Conservation (phyloP, 2,797 vertebrate genomes). For the Dicrostonyx torquatus region DNA sequence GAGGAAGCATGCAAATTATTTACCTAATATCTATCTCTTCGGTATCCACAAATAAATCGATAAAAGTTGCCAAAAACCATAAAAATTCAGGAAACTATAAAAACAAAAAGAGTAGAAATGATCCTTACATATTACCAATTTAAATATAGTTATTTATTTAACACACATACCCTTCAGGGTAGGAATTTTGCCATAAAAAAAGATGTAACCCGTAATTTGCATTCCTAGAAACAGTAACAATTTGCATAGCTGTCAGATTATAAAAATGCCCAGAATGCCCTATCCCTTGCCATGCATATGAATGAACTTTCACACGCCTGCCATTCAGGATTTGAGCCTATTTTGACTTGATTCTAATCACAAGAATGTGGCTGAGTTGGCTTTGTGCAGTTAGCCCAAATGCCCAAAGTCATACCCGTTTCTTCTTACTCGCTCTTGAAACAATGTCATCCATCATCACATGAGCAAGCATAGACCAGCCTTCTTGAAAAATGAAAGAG, state of each 20-base stretch:
- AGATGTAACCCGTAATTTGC: background rate
- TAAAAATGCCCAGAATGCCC: constrained; percentile 2
- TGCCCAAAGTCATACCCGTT: background rate
- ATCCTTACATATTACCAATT: background rate
- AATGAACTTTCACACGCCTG: background rate
- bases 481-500: background rate
- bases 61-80: background rate
- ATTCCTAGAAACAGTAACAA: background rate
- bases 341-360: background rate
- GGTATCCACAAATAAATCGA: background rate
- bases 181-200: background rate
- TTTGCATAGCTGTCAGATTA: background rate
- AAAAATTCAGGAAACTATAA: background rate
- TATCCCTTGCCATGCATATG: background rate
- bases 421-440: background rate
- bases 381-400: background rate
- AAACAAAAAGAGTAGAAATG: background rate
- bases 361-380: background rate
- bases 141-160: background rate
- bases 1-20: background rate
- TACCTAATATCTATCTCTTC: background rate
- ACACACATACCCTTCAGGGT: background rate
- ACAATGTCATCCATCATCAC: background rate
- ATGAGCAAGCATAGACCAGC: background rate
- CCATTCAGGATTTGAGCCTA: background rate